phyloP scores from a whole-genome alignment of 2,113 vertebrate genomes.

The Eudorcas thomsonii region DNA sequence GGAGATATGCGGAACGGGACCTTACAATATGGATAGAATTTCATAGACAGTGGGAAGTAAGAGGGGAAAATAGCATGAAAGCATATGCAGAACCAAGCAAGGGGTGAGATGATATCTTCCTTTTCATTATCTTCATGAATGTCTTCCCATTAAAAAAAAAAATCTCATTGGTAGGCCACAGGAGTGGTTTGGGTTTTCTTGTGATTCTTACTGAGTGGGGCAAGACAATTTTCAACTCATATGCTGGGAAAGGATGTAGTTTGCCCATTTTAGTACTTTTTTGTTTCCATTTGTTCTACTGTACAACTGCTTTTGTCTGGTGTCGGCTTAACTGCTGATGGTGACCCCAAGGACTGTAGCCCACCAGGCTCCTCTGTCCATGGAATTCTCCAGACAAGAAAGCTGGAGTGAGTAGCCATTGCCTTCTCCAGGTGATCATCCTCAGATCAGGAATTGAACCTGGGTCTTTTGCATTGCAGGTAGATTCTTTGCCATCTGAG shows the following conservation, averaged over 20 bases:
- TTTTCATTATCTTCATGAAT: constrained; percentile 5
- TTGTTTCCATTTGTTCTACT: constrained; percentile 4
- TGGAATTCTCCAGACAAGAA: neutral
- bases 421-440: neutral
- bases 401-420: neutral
- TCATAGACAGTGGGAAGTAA: neutral
- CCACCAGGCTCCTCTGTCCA: neutral
- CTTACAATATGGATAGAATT: neutral
- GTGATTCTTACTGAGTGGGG: neutral
- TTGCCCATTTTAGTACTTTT: neutral
- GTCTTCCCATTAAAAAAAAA: neutral
- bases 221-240: neutral
- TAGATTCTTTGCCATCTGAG: neutral
- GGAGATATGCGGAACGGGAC: neutral
- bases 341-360: neutral
- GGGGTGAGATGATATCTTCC: neutral
- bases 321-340: neutral
- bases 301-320: neutral
- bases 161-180: neutral
- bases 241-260: neutral
- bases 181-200: neutral
- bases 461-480: neutral
- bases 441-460: neutral
- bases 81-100: neutral
- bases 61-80: neutral